phyloP scores from a whole-genome alignment of 2,888 invertebrate species.

The Drosophila imparisetae region DNA sequence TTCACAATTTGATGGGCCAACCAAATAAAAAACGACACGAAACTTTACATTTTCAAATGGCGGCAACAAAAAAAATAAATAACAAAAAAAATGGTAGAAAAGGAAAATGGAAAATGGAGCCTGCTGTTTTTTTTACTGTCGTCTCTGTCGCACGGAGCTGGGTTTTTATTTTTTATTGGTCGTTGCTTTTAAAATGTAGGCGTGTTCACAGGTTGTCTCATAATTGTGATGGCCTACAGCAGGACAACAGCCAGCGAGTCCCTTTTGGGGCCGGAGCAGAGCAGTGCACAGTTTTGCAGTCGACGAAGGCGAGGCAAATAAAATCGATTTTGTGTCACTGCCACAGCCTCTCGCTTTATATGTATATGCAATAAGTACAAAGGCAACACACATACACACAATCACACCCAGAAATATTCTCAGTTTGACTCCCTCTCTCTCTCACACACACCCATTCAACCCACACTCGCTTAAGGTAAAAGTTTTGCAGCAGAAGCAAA shows the following conservation, averaged over 20 bases:
- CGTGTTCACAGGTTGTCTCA: conserved; percentile 67
- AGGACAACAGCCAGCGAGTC: conserved; percentile 12
- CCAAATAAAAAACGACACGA: conserved; percentile 22
- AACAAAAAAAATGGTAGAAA: conserved; percentile 8
- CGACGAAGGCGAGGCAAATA: conserved; percentile 50
- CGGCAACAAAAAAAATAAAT: not conserved
- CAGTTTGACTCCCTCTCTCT: not conserved
- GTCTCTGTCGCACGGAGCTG: conserved; percentile 29
- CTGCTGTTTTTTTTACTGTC: not conserved
- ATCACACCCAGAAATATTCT: not conserved
- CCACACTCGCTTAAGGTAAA: conserved; percentile 58
- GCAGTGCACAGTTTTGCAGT: conserved; percentile 23
- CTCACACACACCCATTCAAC: not conserved
- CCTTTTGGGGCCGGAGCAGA: not conserved
- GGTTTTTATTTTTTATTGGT: conserved; percentile 81
- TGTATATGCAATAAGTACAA: conserved; percentile 61
- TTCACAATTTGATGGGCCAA: conserved; percentile 2
- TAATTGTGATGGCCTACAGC: conserved; percentile 58
- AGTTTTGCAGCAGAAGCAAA: conserved; percentile 48
- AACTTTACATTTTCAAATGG: conserved; percentile 57
- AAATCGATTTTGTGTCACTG: conserved; percentile 80
- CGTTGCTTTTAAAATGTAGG: conserved; percentile 82
- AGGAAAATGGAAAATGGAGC: conserved; percentile 36
- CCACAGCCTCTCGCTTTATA: conserved; percentile 47
- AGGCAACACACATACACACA: conserved; percentile 17